Conservation (phyloP, 2,888 invertebrate species). For the Hartigia nigra region DNA sequence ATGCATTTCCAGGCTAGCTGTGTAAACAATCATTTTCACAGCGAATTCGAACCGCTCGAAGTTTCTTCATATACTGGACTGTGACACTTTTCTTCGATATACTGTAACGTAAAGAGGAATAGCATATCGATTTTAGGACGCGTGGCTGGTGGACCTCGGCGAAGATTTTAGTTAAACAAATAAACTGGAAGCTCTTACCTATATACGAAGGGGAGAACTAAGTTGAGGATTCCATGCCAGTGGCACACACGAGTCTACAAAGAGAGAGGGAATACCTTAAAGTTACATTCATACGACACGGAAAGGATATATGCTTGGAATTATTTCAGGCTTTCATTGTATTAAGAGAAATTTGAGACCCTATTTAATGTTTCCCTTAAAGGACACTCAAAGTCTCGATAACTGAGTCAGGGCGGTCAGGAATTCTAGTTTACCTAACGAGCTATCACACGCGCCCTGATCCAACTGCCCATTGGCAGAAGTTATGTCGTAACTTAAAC, state of each 20-base stretch:
- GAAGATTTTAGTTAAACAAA: conserved; percentile 59
- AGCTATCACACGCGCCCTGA: conserved; percentile 5
- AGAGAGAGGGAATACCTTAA: not conserved
- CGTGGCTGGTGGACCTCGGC: conserved; percentile 44
- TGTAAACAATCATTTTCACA: not conserved
- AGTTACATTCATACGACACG: not conserved
- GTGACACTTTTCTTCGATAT: not conserved
- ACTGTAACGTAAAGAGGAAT: not conserved
- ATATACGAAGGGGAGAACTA: conserved; percentile 22
- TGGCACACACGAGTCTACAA: conserved; percentile 13
- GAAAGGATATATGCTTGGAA: not conserved
- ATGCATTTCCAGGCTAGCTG: conserved; percentile 1
- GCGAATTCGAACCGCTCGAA: conserved; percentile 4
- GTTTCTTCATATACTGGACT: not conserved
- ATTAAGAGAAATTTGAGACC: not conserved
- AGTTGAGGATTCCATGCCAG: conserved; percentile 28
- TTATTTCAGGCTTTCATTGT: not conserved
- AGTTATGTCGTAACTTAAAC: conserved; percentile 6
- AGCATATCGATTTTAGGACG: conserved; percentile 20
- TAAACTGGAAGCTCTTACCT: conserved; percentile 29
- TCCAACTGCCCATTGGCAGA: not conserved
- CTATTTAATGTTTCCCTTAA: not conserved
- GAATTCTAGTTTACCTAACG: conserved; percentile 9
- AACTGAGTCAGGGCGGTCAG: conserved; percentile 6
- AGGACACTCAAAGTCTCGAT: not conserved